Base-by-base conservation (phyloP, 2,113 vertebrate genomes). In the Scomber scombrus region DNA sequence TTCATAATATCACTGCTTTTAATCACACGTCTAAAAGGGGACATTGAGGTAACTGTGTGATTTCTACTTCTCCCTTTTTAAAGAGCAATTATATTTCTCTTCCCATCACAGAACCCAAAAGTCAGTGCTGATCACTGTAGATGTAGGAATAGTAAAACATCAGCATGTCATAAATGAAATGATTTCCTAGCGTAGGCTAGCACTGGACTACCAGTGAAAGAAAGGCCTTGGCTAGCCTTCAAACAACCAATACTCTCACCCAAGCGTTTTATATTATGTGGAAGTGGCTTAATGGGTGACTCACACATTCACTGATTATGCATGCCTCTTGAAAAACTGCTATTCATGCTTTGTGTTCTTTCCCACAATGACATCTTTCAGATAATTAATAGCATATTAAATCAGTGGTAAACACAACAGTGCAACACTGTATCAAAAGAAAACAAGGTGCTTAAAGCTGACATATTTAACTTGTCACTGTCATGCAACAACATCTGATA, bases 361-460 rank as follows among this genome's bases (percentile, higher is more conserved):
- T 40, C 34, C 34, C 34, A 40, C 34, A 40, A 9, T 40, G 7
- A 40, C 34, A 40, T 40, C 34, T 40, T 11, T 11, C 5, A 57
- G 21, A 34, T 14, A 50, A 34, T 68, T 68, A 11, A 50, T 6
- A 61, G 1, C 8, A 7, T 40, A 40, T 40, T 40, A 40, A 40
- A 40, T 40, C 34, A 40, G 34, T 40, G 8, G 8, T 40, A 40
- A 9, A 40, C 34, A 40, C 34, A 40, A 40, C 7, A 40, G 6
- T 58, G 18, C 52, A 64, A 8, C 43, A 43, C 19, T 75, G n/a
- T 19, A 56, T 13, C 15, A 49, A 55, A 78, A 68, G 31, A 21
- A 51, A 62, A 64, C 16, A 18, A 54, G 18, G 9, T 8, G 19
- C 21, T 51, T 5, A 52, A 78, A 5, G 14, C 56, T 16, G 1